Base-by-base conservation (phyloP, 1,140 invertebrate genomes). In the Drosophila trapezifrons region DNA sequence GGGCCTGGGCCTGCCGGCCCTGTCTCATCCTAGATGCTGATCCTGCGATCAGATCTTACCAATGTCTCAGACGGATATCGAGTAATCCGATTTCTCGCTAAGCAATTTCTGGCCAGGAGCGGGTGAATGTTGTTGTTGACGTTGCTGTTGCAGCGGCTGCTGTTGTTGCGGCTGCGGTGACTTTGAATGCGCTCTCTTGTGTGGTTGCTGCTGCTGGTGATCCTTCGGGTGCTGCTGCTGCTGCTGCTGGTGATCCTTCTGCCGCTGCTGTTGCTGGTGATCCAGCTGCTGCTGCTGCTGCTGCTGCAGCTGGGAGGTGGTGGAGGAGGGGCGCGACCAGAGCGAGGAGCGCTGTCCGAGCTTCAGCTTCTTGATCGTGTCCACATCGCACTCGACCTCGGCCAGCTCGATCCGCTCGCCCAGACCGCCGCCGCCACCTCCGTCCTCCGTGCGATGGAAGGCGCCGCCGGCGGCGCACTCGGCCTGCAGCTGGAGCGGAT, bases 311-410 rank as follows among this genome's bases (percentile, higher is more conserved):
- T 94, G 94, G 35, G 93, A 93, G 58, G 93, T 93, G 56, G 89
- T 92, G 5, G 85, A 91, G 8, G 81, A 71, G 13, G 95, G 95
- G 66, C 94, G 93, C 17, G 95, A 95, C 95, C 95, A 96, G 9
- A 96, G 92, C n/a, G 95, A 95, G 35, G 95, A 95, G 52, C 95
- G 92, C 74, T 95, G 92, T 6, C 95, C 95, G 42, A 96, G 92
- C 92, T 96, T 96, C 38, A 96, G 91, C 91, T 96, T 96, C 85
- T 96, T 96, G 55, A 96, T 87, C n/a, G 95, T 95, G 78, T 96
- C 95, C 90, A 95, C 95, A 92, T 96, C 95, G 92, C 95, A 95
- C 90, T 96, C 95, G 35, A 95, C 94, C 81, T 95, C 95, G 78
- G 94, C 94, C 52, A 95, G 91, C 84, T 95, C 95, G 43, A 82